A percentile compares a stretch with the other conserved stretches of the same genome.
These are phyloP conservation scores for Benthosema pterotum DNA, from an alignment of 2,797 vertebrate species.

Conservation along the genomic window DNA sequence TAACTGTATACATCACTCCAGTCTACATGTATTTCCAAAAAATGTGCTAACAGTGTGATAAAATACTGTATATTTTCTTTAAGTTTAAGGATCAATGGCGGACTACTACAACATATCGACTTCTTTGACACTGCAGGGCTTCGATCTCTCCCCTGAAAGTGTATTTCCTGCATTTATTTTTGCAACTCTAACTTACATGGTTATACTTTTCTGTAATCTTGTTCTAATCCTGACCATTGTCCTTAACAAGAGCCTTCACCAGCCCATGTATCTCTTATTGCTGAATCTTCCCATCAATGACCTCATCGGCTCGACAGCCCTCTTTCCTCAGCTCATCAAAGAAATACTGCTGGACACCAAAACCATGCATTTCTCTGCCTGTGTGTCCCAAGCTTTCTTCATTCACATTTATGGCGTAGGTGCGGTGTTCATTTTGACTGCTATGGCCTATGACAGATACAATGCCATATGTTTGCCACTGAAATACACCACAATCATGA, in stretches of 20 bases:
- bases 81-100: slow-evolving; percentile 38
- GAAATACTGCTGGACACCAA: slow-evolving; percentile 67
- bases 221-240: slow-evolving; percentile 70
- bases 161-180: slow-evolving; percentile 67
- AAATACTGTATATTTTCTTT: background rate
- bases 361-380: slow-evolving; percentile 72
- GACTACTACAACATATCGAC: slow-evolving; percentile 56
- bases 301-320: slow-evolving; percentile 71
- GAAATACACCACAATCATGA: slow-evolving; percentile 80
- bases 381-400: slow-evolving; percentile 84
- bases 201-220: slow-evolving; percentile 78
- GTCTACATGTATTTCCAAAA: background rate
- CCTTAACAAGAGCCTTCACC: slow-evolving; percentile 73
- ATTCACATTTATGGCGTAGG: slow-evolving; percentile 80
- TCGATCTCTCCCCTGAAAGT: slow-evolving; percentile 55
- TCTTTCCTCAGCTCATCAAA: slow-evolving; percentile 74
- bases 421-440: slow-evolving; percentile 68
- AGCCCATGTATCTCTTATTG: slow-evolving; percentile 77
- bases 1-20: background rate
- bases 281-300: slow-evolving; percentile 76
- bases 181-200: slow-evolving; percentile 69
- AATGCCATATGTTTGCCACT: slow-evolving; percentile 82
- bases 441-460: slow-evolving; percentile 83
- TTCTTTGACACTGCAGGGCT: slow-evolving; percentile 50
- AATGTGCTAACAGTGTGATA: background rate